Evolutionary conservation across 2,797 vertebrate genomes (phyloP), one percentile per base, ranked within the genome.

Genomic region (Schizothorax lantsangensis): DNA sequence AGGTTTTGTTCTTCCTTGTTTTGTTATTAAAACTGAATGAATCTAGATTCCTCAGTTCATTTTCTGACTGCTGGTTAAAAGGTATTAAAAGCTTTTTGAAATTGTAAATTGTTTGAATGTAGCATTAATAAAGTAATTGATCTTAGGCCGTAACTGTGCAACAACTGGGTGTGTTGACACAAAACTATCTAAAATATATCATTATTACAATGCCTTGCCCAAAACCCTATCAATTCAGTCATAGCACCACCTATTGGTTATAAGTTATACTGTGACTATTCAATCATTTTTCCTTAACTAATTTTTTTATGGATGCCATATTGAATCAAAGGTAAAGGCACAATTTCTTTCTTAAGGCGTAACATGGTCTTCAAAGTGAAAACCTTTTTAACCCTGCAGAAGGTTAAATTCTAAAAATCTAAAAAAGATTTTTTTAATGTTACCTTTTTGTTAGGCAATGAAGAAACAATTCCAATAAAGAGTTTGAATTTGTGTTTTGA

Each of bases 241-340:
- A 72, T 14, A 14, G 69, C 69, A 72, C 38, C 69, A 72, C 38
- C 69, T 72, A 43, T 43, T n/a, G 69, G 69, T 72, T 72, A n/a
- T 14, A 72, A 5, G 1, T 71, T 71, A 11, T 12, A 71, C 4
- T 9, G 66, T 38, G 17, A 36, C 8, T 69, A 21, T 69, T 68
- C 1, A 36, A 17, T 7, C 15, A 36, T 57, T 23, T 59, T 59
- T 59, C 8, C 7, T n/a, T 59, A n/a, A 10, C 19, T 10, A 0
- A 0, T 49, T 23, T 52, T 45, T 52, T 54, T 54, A 10, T 23
- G 54, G 21, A n/a, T 4, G 2, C 8, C 21, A n/a, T n/a, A 59
- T 23, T 59, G 54, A 59, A 54, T 54, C 6, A 21, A 54, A 19
- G 19, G 17, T 7, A n/a, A 59, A 17, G 3, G 54, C 7, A 59